These are phyloP conservation scores for Bostrychus sinensis DNA, from an alignment of 2,113 vertebrate genomes.

Conservation along the genomic window DNA sequence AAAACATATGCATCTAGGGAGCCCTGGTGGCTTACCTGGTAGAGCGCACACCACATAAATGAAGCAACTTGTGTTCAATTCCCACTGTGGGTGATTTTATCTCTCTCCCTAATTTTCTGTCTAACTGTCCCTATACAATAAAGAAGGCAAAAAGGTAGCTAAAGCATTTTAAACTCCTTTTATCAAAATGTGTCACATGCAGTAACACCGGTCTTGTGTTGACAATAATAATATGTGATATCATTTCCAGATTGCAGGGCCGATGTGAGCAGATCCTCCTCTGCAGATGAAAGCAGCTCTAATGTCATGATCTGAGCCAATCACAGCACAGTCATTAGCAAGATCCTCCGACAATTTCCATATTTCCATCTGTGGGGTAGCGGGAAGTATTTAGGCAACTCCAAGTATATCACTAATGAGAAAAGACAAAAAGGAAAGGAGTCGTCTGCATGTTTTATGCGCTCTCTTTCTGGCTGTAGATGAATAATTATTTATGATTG, in stretches of 20 bases:
- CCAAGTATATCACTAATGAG: slow-evolving; percentile 82
- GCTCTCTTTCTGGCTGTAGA: slow-evolving; percentile 78
- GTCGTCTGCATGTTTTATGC: slow-evolving; percentile 83
- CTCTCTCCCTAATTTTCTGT: no score
- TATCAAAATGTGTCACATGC: no score
- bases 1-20: no score
- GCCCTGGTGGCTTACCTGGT: no score
- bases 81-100: no score
- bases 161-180: no score
- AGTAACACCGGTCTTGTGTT: no score
- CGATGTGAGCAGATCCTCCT: slow-evolving; percentile 34
- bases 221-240: no score
- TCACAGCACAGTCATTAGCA: slow-evolving; percentile 67
- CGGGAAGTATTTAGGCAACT: slow-evolving; percentile 82
- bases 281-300: slow-evolving; percentile 50
- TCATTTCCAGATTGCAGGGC: slow-evolving; percentile 32
- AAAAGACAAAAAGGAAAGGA: slow-evolving; percentile 83
- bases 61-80: no score
- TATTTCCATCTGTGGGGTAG: slow-evolving; percentile 79
- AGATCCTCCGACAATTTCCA: slow-evolving; percentile 60
- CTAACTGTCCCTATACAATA: no score
- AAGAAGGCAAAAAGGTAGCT: no score
- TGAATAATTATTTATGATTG: slow-evolving; percentile 84
- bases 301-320: slow-evolving; percentile 58
- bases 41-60: no score